phyloP scores from a whole-genome alignment of 1,140 invertebrate species.

The Cepaea nemoralis region DNA sequence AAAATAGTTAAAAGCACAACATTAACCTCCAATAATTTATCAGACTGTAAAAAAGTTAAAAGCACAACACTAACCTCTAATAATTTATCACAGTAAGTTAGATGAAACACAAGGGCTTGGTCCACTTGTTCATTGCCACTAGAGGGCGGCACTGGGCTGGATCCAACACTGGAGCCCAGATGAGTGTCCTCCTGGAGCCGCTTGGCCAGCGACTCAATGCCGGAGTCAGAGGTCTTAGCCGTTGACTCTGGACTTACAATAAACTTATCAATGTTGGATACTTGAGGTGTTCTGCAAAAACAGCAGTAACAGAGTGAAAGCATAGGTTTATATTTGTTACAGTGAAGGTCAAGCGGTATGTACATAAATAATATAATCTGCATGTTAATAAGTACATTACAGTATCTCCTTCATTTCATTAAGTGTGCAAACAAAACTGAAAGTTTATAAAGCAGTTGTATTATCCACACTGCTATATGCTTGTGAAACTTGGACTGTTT shows the following conservation, averaged over 20 bases:
- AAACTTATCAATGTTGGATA: conserved; percentile 57
- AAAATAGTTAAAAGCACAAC: conserved; percentile 37
- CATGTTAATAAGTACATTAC: too few relatives aligned
- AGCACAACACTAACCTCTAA: conserved; percentile 67
- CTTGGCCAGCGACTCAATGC: conserved; percentile 70
- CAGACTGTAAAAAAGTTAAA: conserved; percentile 48
- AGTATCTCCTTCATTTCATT: too few relatives aligned
- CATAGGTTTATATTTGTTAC: too few relatives aligned
- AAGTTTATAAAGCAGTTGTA: too few relatives aligned
- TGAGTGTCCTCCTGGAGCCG: conserved; percentile 62
- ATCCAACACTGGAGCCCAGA: conserved; percentile 63
- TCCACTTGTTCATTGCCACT: conserved; percentile 73
- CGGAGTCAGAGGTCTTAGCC: conserved; percentile 72
- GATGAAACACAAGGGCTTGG: conserved; percentile 71
- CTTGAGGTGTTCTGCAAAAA: not conserved
- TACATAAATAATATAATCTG: too few relatives aligned
- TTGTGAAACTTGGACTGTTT: too few relatives aligned
- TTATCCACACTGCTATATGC: too few relatives aligned
- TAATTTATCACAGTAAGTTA: conserved; percentile 72
- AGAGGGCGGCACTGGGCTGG: conserved; percentile 65
- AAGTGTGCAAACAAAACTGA: too few relatives aligned
- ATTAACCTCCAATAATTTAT: conserved; percentile 72
- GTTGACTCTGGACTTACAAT: conserved; percentile 69
- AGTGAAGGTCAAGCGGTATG: too few relatives aligned
- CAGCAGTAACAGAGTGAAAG: too few relatives aligned